These are phyloP conservation scores for Nebria ingens DNA, from an alignment of 1,140 invertebrate species.

Conservation along the genomic window DNA sequence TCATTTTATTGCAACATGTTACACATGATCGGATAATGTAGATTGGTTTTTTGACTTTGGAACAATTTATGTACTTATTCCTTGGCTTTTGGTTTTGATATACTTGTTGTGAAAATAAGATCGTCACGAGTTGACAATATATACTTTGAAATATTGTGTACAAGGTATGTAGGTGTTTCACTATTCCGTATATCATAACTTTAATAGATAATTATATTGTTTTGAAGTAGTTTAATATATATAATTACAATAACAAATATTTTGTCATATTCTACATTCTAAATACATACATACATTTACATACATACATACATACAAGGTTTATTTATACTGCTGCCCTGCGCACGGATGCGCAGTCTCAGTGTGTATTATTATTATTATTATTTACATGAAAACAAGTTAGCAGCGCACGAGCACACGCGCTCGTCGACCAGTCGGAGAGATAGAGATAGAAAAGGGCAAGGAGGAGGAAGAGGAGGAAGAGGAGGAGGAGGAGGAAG, in stretches of 20 bases:
- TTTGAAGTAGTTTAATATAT: conserved; percentile 10
- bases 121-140: background rate
- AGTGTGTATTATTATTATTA: background rate
- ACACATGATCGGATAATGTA: conserved; percentile 4
- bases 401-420: background rate
- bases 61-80: conserved; percentile 2
- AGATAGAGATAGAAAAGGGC: background rate
- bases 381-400: conserved; percentile 1
- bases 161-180: background rate
- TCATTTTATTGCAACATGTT: conserved; percentile 8
- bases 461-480: too few relatives aligned
- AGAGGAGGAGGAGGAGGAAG: too few relatives aligned
- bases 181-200: background rate
- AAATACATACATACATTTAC: conserved; percentile 37
- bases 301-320: conserved; percentile 37
- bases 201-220: conserved; percentile 8
- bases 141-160: background rate
- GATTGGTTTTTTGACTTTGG: conserved; percentile 6
- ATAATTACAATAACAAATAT: conserved; percentile 32
- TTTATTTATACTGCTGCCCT: conserved; percentile 31
- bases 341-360: conserved; percentile 6
- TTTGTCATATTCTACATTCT: conserved; percentile 27
- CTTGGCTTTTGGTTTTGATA: background rate
- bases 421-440: background rate
- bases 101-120: background rate